Evolutionary conservation across 1,140 invertebrate genomes (phyloP).

Genomic region (Drosophila equinoxialis): DNA sequence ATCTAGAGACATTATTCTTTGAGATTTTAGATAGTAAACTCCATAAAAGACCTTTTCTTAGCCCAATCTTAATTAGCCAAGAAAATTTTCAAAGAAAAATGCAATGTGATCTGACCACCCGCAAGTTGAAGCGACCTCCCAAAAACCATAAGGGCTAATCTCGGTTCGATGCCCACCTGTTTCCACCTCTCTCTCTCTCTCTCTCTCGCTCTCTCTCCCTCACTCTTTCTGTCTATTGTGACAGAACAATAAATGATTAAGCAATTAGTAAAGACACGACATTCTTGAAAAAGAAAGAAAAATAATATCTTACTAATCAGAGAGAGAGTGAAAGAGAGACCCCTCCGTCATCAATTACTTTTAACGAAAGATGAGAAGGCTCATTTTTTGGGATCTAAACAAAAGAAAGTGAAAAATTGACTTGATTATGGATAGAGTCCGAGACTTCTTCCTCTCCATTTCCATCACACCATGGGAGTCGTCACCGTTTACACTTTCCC

Average conservation of each 20-base stretch:
- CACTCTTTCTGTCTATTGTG: conserved; percentile 8
- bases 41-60: background rate
- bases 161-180: background rate
- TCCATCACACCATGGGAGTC: conserved; percentile 51
- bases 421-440: conserved; percentile 26
- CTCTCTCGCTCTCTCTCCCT: background rate
- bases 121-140: background rate
- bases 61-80: background rate
- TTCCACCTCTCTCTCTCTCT: background rate
- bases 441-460: conserved; percentile 38
- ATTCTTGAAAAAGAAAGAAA: background rate
- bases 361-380: conserved; percentile 11
- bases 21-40: conserved; percentile 21
- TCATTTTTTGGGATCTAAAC: conserved; percentile 1
- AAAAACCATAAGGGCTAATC: background rate
- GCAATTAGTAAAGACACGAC: conserved; percentile 58
- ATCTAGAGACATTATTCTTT: background rate
- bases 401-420: conserved; percentile 78
- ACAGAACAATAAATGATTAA: conserved; percentile 67
- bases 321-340: conserved; percentile 27
- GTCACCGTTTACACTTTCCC: conserved; percentile 75
- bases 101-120: background rate
- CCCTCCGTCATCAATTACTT: conserved; percentile 66
- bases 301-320: conserved; percentile 50
- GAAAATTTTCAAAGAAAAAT: background rate